Percentiles rank a stretch among this genome's conserved stretches.
Conservation (phyloP, 1,140 invertebrate species). For the Macrosteles quadrilineatus region DNA sequence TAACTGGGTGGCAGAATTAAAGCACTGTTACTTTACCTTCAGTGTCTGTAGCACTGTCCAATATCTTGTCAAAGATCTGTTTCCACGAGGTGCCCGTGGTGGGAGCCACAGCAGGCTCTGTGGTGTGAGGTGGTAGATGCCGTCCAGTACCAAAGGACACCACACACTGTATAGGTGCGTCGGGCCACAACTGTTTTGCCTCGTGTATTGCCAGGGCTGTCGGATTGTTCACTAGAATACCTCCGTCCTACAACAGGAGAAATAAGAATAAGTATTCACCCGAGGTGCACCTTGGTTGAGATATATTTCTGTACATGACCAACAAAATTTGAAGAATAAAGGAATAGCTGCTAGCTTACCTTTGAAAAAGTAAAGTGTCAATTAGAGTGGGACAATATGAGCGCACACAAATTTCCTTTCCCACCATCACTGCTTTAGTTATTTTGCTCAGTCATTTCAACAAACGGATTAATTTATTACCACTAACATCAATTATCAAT, state of each 20-base stretch:
- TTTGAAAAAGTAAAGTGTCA: too few relatives aligned
- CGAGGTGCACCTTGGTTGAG: too few relatives aligned
- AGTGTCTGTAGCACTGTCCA: conserved; percentile 89
- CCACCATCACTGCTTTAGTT: too few relatives aligned
- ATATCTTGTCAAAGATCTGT: conserved; percentile 79
- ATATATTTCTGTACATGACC: too few relatives aligned
- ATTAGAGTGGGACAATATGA: too few relatives aligned
- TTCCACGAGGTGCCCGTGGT: conserved; percentile 64
- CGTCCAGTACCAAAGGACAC: conserved; percentile 87
- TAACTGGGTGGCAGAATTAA: conserved; percentile 21
- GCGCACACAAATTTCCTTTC: too few relatives aligned
- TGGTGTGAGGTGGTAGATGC: conserved; percentile 46
- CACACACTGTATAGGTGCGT: conserved; percentile 77
- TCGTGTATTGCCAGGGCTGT: conserved; percentile 88
- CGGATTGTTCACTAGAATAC: conserved; percentile 89
- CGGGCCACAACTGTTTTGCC: conserved; percentile 81
- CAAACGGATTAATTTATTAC: too few relatives aligned
- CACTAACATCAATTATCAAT: too few relatives aligned
- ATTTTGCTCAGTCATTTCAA: too few relatives aligned
- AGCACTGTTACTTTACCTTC: conserved; percentile 65
- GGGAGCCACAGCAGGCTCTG: conserved; percentile 43
- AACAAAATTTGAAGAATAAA: too few relatives aligned
- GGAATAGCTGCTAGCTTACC: too few relatives aligned
- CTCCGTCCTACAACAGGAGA: conserved; percentile 65
- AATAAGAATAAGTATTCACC: too few relatives aligned